Evolutionary conservation across 2,113 vertebrate species (phyloP), one percentile per base, ranked within the genome.

Genomic region (Podarcis cretensis): DNA sequence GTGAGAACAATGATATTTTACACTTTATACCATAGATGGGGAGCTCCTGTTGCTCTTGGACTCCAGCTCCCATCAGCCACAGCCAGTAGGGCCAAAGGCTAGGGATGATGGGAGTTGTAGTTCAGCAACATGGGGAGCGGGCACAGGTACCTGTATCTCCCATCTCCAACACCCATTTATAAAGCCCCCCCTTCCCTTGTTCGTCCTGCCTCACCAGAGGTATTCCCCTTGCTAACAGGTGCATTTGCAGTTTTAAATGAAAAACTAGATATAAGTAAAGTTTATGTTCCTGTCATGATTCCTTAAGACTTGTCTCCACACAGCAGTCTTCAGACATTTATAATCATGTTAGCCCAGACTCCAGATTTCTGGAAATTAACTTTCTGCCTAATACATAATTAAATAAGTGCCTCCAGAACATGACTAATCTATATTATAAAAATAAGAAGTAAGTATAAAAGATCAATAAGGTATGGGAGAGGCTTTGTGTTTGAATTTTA

Each of bases 401-500:
- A 76, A 90, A 27, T 85, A 69, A 30, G 6, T 71, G 30, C 54
- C 89, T 65, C 5, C 6, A 43, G n/a, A 27, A 16, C 68, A 89
- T 75, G 9, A 1, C 32, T 40, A 63, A 80, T 87, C 88, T 81
- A 86, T 8, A 89, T 54, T 30, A 6, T 48, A 78, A 84, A 90
- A 92, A 3, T 14, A 65, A 40, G 63, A 30, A 59, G 84, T 25
- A 83, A 23, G 9, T 71, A 84, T 0, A 40, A 48, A 73, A 59
- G 6, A 23, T 32, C 43, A 43, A 18, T 69, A 27, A 57, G n/a
- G 35, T 57, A 5, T 48, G 20, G 37, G 25, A 43, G 7, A 27
- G 13, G 12, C 18, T 43, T 16, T 27, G 7, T 43, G 7, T 81
- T 4, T 6, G 66, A 69, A 32, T 69, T 92, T 1, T 2, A 85